A percentile compares a stretch with the other conserved stretches of the same genome.
phyloP scores from a whole-genome alignment of 2,113 vertebrate species.

The Tychaedon coryphoeus region DNA sequence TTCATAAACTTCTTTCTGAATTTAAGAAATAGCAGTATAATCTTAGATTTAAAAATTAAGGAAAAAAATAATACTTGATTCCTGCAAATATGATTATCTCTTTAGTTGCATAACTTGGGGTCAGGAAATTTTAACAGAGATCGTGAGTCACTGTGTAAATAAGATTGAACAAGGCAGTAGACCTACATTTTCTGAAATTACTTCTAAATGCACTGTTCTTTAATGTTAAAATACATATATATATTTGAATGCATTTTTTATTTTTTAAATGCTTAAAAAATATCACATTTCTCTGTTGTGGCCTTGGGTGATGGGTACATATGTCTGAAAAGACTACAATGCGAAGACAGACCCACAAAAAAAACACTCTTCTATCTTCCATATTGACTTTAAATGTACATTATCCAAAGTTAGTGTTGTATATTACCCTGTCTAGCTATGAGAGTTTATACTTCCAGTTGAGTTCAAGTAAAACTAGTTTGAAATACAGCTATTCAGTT shows the following conservation, averaged over 20 bases:
- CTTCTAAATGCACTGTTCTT: neutral
- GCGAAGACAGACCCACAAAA: neutral
- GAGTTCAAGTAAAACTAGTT: neutral
- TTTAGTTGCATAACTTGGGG: neutral
- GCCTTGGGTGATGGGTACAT: neutral
- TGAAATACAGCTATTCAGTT: neutral
- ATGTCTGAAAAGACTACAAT: neutral
- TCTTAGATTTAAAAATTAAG: neutral
- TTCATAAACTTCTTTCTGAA: neutral
- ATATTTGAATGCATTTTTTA: neutral
- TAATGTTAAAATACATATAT: neutral
- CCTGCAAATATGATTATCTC: neutral
- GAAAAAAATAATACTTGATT: neutral
- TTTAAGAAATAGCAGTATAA: neutral
- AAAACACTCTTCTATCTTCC: neutral
- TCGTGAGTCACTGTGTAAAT: neutral
- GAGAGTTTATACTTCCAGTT: neutral
- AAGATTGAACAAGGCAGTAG: neutral
- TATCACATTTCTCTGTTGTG: neutral
- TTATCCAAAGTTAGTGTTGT: neutral
- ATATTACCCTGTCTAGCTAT: neutral
- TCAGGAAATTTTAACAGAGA: neutral
- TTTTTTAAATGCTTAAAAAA: neutral
- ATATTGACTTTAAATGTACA: neutral
- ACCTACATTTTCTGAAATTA: neutral